Evolutionary conservation across 2,888 invertebrate species (phyloP).

Genomic region (Agrilus mali): DNA sequence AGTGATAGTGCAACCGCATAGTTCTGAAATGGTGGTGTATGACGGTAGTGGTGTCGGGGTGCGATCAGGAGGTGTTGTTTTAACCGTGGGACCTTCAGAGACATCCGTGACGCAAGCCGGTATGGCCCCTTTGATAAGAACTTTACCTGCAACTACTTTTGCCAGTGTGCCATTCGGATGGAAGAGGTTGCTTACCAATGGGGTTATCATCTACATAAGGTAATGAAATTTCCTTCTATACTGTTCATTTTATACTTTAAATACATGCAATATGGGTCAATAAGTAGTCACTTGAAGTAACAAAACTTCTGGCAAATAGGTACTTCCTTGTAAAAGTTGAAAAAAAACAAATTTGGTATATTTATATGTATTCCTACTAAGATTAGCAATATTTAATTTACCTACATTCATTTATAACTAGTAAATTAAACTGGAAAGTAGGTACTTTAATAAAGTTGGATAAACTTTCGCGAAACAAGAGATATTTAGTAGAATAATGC

Average conservation of each 20-base stretch:
- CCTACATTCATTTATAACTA: too few relatives aligned
- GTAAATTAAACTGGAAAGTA: too few relatives aligned
- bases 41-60: conserved; percentile 33
- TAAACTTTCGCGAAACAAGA: too few relatives aligned
- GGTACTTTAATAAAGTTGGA: too few relatives aligned
- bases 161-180: conserved; percentile 60
- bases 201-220: conserved; percentile 68
- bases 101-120: conserved; percentile 15
- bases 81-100: conserved; percentile 26
- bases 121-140: conserved; percentile 14
- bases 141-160: conserved; percentile 18
- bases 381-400: too few relatives aligned
- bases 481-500: too few relatives aligned
- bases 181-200: conserved; percentile 60
- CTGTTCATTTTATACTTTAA: conserved; percentile 1
- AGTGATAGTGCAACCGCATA: conserved; percentile 22
- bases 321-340: too few relatives aligned
- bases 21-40: conserved; percentile 31
- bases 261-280: too few relatives aligned
- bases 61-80: conserved; percentile 26
- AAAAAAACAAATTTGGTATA: too few relatives aligned
- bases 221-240: conserved; percentile 21
- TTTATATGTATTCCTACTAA: too few relatives aligned
- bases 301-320: too few relatives aligned
- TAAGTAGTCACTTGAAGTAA: too few relatives aligned